Evolutionary conservation across 1,140 invertebrate species (phyloP).

Genomic region (Colletes latitarsis): DNA sequence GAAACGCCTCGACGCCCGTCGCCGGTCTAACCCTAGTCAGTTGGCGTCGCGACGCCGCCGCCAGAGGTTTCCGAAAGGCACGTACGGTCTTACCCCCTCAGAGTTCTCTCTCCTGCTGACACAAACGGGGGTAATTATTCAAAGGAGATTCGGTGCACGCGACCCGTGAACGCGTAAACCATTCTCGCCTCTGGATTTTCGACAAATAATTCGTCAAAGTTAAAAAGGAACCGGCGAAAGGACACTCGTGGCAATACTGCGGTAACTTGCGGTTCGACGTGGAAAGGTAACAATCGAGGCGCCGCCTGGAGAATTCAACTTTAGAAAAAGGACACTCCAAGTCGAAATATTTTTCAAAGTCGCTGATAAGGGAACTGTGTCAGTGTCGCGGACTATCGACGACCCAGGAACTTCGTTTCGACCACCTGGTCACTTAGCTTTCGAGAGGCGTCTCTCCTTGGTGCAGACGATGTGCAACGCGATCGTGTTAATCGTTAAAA

Average conservation of each 20-base stretch:
- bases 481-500: background rate
- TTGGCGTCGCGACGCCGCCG: slow-evolving; percentile 71
- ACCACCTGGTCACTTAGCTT: background rate
- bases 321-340: background rate
- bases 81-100: background rate
- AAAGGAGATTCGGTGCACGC: background rate
- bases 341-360: background rate
- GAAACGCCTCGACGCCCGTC: slow-evolving; percentile 44
- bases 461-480: slow-evolving; percentile 27
- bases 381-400: slow-evolving; percentile 3
- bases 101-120: background rate
- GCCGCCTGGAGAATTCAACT: background rate
- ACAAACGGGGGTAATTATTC: background rate
- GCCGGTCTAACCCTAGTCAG: slow-evolving; percentile 53
- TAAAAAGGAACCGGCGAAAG: no score
- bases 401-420: background rate
- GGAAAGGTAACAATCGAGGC: no score
- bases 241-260: no score
- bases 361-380: background rate
- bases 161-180: slow-evolving; percentile 1
- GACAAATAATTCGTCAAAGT: no score
- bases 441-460: background rate
- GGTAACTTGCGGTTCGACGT: no score
- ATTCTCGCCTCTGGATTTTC: background rate
- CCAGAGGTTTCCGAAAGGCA: slow-evolving; percentile 37